Conservation (phyloP, 2,797 vertebrate species). For the Gadopsis bispinosus region DNA sequence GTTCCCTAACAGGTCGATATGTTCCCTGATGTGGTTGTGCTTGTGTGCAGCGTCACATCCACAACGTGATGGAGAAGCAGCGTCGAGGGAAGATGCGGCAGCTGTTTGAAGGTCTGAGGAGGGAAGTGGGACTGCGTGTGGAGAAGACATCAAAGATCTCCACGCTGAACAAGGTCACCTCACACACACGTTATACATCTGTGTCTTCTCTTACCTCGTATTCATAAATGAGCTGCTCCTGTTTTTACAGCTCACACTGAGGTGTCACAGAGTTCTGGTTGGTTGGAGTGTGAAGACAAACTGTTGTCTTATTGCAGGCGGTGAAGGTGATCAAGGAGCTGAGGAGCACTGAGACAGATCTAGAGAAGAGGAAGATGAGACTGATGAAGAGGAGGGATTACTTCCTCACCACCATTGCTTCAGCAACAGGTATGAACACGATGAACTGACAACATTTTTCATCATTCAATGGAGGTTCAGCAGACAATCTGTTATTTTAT, state of each 20-base stretch:
- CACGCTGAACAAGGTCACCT: conserved; percentile 58
- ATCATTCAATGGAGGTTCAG: background rate
- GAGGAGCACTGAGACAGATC: background rate
- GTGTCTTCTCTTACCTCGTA: too few species aligned
- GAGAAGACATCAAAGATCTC: conserved; percentile 25
- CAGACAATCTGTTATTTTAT: background rate
- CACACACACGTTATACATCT: too few species aligned
- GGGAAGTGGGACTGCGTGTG: background rate
- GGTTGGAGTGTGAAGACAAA: background rate
- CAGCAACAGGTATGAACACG: conserved; percentile 11
- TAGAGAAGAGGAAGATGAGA: conserved; percentile 47
- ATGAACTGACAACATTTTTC: background rate
- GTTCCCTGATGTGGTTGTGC: too few species aligned
- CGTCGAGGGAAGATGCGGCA: conserved; percentile 5
- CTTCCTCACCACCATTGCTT: conserved; percentile 17
- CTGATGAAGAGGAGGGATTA: conserved; percentile 44
- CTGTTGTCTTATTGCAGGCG: conserved; percentile 52
- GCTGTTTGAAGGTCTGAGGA: conserved; percentile 43
- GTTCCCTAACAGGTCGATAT: too few species aligned
- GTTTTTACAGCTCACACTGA: too few species aligned
- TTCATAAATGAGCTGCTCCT: too few species aligned
- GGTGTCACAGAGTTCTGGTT: too few species aligned
- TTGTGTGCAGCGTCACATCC: conserved; percentile 21
- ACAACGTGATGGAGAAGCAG: conserved; percentile 19
- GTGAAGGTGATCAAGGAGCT: conserved; percentile 56